Base-by-base conservation (phyloP, 2,113 vertebrate species). In the Penelope pileata region DNA sequence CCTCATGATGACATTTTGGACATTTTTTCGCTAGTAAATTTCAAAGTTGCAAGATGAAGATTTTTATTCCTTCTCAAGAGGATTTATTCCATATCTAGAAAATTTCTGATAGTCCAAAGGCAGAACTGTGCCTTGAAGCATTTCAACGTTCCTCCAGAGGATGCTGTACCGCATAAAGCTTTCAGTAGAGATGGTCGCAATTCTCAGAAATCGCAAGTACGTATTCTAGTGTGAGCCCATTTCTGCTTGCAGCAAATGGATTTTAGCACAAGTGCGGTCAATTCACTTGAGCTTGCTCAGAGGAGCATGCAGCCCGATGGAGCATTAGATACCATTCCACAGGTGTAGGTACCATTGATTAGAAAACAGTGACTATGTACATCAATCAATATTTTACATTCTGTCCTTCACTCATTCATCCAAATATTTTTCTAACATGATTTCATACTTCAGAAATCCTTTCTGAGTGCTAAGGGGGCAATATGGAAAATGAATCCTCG, bases 351-450 rank as follows among this genome's bases (percentile, higher is more conserved):
- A 6, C 26, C 9, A 7, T 9, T 56, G 13, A 18, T 40, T 2
- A 90, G 15, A 24, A 48, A 51, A 83, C 4, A 21, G 6, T 2
- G 6, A 22, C 13, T 51, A 16, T 13, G 9, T 30, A 47, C 7
- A 4, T 6, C 12, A 40, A 45, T 38, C 32, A 7, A 8, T 21
- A 1, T 30, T 75, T 51, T 75, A 50, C 70, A 58, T 60, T 83
- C 40, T 63, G 10, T 16, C 27, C 30, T 69, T 69, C n/a, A 16
- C n/a, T 68, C 43, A n/a, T 62, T 40, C 5, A 16, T 7, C 17
- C 34, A 51, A 58, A 26, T 22, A 19, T 12, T 27, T 43, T 36
- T 14, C 26, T 0, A 0, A 24, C 12, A 7, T 10, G 1, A 14
- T 36, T 91, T 86, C 30, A 22, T 36, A 40, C 16, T 56, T 82